Evolutionary conservation across 2,888 invertebrate genomes (phyloP), one percentile per base, ranked within the genome.

Genomic region (Meandrusa payeni): DNA sequence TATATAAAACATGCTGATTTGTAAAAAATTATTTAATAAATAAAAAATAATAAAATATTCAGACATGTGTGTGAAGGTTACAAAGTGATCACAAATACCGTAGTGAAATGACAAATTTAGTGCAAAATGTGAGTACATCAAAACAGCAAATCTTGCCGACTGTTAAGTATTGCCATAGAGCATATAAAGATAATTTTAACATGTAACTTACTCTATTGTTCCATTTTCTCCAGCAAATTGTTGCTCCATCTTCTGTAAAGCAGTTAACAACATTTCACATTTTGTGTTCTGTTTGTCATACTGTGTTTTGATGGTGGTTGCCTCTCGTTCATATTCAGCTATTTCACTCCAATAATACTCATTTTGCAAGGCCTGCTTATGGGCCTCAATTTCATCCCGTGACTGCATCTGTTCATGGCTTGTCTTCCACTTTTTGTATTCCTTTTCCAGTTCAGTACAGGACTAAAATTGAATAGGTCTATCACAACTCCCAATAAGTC

Each of bases 301-400:
- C 55, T 76, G 65, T 0, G 90, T 74, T 39, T 88, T 76, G 23
- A 89, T 77, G 0, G 54, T 57, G 9, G 57, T 58, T 2, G 65
- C 68, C 19, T 77, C 73, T 3, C 55, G 50, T 54, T 88, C 87
- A 5, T 75, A 56, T 5, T 81, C 77, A 0, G 61, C 70, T 9
- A 91, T 86, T 50, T 85, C 80, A 44, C 82, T 82, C 86, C 87
- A 88, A 12, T 88, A 83, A 47, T 90, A 82, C 65, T 93, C 92
- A 48, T 89, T 82, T 53, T 91, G 85, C 3, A 92, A 61, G 0
- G 66, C 52, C 27, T 74, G 67, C 28, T 89, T 74, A 49, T 89
- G 78, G 2, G 72, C 64, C 41, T 89, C 83, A 6, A 89, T 76
- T 32, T 89, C 78, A 41, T 90, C 89, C 0, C 90, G 74, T 0